Percentiles rank a stretch among this genome's conserved stretches.
These are phyloP conservation scores for Orthonyx spaldingii DNA, from an alignment of 2,113 vertebrate species.

Conservation along the genomic window DNA sequence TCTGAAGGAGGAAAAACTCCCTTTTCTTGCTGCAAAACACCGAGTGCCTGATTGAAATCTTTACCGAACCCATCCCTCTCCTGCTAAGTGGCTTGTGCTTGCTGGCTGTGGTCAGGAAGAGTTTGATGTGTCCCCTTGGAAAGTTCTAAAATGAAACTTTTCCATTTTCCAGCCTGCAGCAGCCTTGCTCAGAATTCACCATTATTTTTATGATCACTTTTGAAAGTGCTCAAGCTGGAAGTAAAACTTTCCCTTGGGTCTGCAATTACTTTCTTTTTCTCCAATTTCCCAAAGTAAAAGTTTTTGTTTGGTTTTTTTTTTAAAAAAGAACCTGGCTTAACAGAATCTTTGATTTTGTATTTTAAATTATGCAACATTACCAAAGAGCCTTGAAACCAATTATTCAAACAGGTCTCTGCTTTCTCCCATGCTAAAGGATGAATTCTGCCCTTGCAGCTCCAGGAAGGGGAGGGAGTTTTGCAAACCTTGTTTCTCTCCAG, in stretches of 20 bases:
- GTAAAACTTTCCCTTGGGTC: slow-evolving; percentile 19
- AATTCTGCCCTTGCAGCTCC: not conserved
- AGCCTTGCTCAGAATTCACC: not conserved
- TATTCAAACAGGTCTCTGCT: not conserved
- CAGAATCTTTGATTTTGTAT: not conserved
- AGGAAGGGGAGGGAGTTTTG: not conserved
- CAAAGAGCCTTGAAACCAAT: not conserved
- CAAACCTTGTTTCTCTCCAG: not conserved
- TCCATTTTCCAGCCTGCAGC: not conserved
- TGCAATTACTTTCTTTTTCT: not conserved
- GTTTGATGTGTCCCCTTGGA: not conserved
- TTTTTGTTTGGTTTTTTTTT: not conserved
- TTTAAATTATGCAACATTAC: not conserved
- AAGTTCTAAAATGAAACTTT: not conserved
- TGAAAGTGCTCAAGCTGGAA: not conserved
- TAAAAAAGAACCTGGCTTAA: not conserved
- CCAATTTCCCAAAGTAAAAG: not conserved
- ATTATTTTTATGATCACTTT: not conserved
- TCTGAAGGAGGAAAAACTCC: not conserved
- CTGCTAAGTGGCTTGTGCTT: not conserved
- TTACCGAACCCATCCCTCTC: not conserved
- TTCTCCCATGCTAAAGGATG: not conserved
- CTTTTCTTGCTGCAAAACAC: not conserved
- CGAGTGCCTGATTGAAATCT: not conserved
- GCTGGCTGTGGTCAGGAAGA: not conserved